A percentile compares a stretch with the other conserved stretches of the same genome.
Evolutionary conservation across 2,888 invertebrate genomes (phyloP).

Genomic region (Stenichneumon culpator): DNA sequence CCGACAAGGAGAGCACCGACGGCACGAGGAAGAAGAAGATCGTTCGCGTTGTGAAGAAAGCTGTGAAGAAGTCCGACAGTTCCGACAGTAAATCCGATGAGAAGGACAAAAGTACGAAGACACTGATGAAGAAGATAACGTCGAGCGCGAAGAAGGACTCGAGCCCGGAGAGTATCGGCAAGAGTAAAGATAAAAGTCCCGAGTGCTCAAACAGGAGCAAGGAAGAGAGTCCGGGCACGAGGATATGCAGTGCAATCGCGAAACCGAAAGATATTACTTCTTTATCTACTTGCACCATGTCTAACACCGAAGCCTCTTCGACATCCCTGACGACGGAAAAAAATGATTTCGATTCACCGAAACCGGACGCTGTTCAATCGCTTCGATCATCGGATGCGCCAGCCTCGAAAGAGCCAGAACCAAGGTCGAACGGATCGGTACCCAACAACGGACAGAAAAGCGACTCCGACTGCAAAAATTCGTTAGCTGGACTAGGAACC

Average conservation of each 20-base stretch:
- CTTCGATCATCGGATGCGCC: not conserved
- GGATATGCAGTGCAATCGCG: not conserved
- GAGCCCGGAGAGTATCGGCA: constrained; percentile 58
- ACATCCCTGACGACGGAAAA: not conserved
- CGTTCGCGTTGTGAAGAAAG: constrained; percentile 79
- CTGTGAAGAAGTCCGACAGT: constrained; percentile 79
- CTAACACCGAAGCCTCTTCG: not conserved
- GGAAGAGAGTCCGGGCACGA: constrained; percentile 32
- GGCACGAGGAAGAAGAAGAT: constrained; percentile 79
- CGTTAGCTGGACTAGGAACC: constrained; percentile 20
- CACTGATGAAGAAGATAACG: constrained; percentile 68
- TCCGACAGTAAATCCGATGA: constrained; percentile 76
- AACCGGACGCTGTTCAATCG: constrained; percentile 20
- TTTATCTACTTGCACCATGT: not conserved
- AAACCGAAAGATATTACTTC: not conserved
- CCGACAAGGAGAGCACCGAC: constrained; percentile 72
- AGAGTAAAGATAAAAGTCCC: constrained; percentile 36
- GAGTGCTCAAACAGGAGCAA: not conserved
- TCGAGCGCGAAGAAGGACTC: constrained; percentile 62
- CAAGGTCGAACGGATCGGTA: constrained; percentile 50
- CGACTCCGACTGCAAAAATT: constrained; percentile 29
- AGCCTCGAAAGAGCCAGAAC: constrained; percentile 25
- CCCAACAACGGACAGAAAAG: constrained; percentile 29
- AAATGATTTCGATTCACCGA: not conserved
- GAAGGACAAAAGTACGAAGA: constrained; percentile 72